A percentile compares a stretch with the other conserved stretches of the same genome.
These are phyloP conservation scores for Andrena haemorrhoa DNA, from an alignment of 2,888 invertebrate genomes.

Conservation along the genomic window DNA sequence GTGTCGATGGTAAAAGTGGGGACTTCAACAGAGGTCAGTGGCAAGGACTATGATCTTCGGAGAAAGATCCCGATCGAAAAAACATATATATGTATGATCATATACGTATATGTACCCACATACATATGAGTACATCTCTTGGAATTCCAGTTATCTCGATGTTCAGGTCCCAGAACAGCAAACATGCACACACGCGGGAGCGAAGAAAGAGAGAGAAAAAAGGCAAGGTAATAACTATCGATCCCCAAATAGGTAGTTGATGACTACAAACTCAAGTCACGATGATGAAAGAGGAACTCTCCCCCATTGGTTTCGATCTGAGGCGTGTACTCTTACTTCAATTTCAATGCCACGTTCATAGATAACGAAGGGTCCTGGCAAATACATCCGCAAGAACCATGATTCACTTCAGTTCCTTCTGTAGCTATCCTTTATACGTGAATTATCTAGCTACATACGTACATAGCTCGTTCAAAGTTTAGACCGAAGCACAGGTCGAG, in stretches of 20 bases:
- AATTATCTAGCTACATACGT: background rate
- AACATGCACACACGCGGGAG: too few relatives aligned
- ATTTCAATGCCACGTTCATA: background rate
- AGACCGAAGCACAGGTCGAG: background rate
- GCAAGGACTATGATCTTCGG: slow-evolving; percentile 43
- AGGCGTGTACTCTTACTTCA: too few relatives aligned
- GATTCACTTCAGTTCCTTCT: background rate
- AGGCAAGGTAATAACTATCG: background rate
- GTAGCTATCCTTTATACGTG: background rate
- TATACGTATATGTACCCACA: background rate
- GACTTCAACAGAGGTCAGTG: slow-evolving; percentile 51
- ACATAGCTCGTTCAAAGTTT: background rate
- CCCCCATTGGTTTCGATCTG: background rate
- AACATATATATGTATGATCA: background rate
- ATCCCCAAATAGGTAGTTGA: background rate
- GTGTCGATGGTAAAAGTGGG: slow-evolving; percentile 34
- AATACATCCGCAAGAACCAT: background rate
- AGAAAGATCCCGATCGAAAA: slow-evolving; percentile 25
- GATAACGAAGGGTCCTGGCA: background rate
- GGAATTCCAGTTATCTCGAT: slow-evolving; percentile 22
- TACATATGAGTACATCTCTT: background rate
- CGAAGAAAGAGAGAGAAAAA: slow-evolving; percentile 5
- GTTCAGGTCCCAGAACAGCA: background rate
- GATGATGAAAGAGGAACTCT: background rate
- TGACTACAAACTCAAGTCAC: background rate